Conservation (phyloP, 2,888 invertebrate species). For the Mamestra brassicae region DNA sequence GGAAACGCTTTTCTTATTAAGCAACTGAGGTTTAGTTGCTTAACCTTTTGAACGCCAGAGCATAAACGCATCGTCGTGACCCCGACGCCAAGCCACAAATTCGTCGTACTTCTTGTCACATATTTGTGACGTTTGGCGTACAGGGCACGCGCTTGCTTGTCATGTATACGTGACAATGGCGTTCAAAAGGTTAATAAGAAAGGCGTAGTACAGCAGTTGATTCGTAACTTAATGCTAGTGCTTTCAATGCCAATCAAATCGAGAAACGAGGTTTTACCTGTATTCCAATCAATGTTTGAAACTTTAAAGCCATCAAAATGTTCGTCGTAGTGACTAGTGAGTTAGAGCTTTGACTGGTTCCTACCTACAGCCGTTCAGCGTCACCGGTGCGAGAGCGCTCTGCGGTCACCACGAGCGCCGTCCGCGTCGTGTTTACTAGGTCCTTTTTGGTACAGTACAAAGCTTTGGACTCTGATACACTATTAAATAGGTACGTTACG, state of each 20-base stretch:
- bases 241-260: background rate
- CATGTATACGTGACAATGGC: no score
- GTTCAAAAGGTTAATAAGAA: no score
- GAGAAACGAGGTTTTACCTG: background rate
- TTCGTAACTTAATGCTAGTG: constrained; percentile 1
- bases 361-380: constrained; percentile 11
- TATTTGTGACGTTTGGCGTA: no score
- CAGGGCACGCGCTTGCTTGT: no score
- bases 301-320: constrained; percentile 24
- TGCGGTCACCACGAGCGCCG: constrained; percentile 34
- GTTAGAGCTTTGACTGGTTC: constrained; percentile 29
- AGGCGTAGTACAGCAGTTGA: background rate
- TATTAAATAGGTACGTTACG: constrained; percentile 12
- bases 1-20: background rate
- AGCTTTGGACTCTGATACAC: constrained; percentile 23
- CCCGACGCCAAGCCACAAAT: no score
- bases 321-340: constrained; percentile 9
- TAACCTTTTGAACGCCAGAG: no score
- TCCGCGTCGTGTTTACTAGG: constrained; percentile 38
- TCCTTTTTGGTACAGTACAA: constrained; percentile 37
- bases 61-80: no score
- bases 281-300: constrained; percentile 29
- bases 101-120: no score
- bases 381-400: constrained; percentile 36
- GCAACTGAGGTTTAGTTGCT: background rate